phyloP scores from a whole-genome alignment of 2,797 vertebrate species.

The Enteromius trimaculatus region DNA sequence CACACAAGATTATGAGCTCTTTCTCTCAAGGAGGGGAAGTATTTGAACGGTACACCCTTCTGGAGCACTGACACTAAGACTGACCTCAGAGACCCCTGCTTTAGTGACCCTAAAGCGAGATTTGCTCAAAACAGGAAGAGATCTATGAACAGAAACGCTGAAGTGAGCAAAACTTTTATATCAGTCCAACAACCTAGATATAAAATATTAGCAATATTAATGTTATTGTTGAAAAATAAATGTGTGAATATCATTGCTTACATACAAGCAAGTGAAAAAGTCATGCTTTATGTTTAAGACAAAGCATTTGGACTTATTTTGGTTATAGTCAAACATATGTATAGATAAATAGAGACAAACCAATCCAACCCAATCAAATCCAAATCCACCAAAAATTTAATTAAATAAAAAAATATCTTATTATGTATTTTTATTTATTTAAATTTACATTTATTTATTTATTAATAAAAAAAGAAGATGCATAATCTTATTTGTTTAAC shows the following conservation, averaged over 20 bases:
- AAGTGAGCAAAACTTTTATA: not conserved
- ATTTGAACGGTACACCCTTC: slow-evolving; percentile 32
- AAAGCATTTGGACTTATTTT: not conserved
- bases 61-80: slow-evolving; percentile 9
- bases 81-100: slow-evolving; percentile 10
- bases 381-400: not conserved
- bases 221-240: not conserved
- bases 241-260: not conserved
- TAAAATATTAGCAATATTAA: not conserved
- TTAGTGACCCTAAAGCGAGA: not conserved
- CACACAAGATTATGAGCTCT: slow-evolving; percentile 29
- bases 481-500: not conserved
- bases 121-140: not conserved
- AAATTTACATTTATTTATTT: not conserved
- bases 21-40: slow-evolving; percentile 17
- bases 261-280: not conserved
- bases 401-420: not conserved
- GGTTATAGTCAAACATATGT: not conserved
- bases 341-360: not conserved
- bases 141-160: not conserved
- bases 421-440: not conserved
- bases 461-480: not conserved
- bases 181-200: not conserved
- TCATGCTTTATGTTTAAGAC: not conserved
- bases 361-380: not conserved